Conservation (phyloP, 2,113 vertebrate genomes). For the Piaya cayana region DNA sequence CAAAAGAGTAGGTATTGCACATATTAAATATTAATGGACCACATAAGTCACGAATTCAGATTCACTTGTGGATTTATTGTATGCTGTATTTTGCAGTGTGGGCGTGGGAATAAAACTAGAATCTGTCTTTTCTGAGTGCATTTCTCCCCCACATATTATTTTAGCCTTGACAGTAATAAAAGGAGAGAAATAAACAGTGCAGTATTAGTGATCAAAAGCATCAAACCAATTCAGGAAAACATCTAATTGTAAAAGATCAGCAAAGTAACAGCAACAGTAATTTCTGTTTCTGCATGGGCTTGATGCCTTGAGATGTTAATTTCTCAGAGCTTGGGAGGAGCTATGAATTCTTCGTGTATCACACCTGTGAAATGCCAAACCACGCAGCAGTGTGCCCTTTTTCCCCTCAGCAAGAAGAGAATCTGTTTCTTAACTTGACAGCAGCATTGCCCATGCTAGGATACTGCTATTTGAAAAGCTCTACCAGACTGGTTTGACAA, state of each 20-base stretch:
- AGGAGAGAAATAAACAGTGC: slow-evolving; percentile 10
- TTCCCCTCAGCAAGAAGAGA: neutral
- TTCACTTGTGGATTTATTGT: slow-evolving; percentile 7
- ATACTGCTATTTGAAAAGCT: neutral
- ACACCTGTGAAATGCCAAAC: neutral
- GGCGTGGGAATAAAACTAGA: neutral
- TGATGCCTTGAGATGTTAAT: neutral
- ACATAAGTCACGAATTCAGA: slow-evolving; percentile 22
- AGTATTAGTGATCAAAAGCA: neutral
- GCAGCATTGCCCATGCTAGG: neutral
- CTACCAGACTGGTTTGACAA: neutral
- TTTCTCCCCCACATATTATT: slow-evolving; percentile 11
- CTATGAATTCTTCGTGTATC: neutral
- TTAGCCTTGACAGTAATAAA: neutral
- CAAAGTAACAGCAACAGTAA: neutral
- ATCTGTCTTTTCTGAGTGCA: neutral
- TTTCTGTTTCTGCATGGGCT: neutral
- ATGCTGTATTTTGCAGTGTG: slow-evolving; percentile 6
- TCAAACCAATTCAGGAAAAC: neutral
- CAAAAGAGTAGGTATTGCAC: neutral
- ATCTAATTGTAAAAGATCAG: neutral
- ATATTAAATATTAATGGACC: slow-evolving; percentile 29
- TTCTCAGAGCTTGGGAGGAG: neutral
- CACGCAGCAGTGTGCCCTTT: neutral
- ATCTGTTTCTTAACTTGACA: neutral